Evolutionary conservation across 2,888 invertebrate species (phyloP).

Genomic region (Diplazon laetatorius): DNA sequence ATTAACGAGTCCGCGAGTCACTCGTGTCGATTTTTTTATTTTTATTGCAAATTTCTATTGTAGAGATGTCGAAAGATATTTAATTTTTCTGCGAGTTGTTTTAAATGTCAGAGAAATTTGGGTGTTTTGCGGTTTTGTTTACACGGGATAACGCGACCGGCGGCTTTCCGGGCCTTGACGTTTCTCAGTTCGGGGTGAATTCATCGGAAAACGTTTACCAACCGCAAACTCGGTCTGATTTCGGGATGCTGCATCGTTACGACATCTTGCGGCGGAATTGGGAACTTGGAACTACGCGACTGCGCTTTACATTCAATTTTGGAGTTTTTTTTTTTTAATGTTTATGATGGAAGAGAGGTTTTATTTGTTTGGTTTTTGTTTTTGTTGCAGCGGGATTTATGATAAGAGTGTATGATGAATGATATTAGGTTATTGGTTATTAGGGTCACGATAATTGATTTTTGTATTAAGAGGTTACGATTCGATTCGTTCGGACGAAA

Average conservation of each 20-base stretch:
- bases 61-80: background rate
- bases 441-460: too few species aligned
- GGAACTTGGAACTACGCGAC: background rate
- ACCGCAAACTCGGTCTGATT: background rate
- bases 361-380: too few species aligned
- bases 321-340: too few species aligned
- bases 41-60: background rate
- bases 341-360: too few species aligned
- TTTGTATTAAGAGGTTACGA: too few species aligned
- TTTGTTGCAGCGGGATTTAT: too few species aligned
- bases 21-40: too few species aligned
- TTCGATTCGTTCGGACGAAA: too few species aligned
- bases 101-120: background rate
- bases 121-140: conserved; percentile 4
- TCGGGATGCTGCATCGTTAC: background rate
- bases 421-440: too few species aligned
- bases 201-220: background rate
- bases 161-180: conserved; percentile 12
- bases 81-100: background rate
- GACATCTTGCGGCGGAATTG: background rate
- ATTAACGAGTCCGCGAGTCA: too few species aligned
- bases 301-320: too few species aligned
- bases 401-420: too few species aligned
- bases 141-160: conserved; percentile 8
- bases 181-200: background rate